A percentile compares a stretch with the other conserved stretches of the same genome.
These are phyloP conservation scores for Zaprionus capensis DNA, from an alignment of 1,140 invertebrate species.

Conservation along the genomic window DNA sequence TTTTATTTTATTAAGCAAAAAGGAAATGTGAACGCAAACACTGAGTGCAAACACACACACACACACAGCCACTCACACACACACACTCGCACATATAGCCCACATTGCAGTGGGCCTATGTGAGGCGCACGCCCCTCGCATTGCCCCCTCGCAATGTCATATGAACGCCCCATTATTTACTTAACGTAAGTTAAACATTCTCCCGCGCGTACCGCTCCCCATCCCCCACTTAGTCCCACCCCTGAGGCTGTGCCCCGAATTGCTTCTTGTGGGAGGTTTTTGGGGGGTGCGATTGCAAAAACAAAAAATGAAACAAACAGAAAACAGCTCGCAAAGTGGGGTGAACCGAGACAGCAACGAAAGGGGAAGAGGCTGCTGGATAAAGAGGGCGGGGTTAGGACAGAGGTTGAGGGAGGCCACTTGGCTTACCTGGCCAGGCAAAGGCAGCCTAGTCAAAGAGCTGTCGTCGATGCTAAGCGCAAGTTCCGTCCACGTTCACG, in stretches of 20 bases:
- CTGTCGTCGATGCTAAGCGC: conserved; percentile 79
- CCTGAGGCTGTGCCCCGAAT: conserved; percentile 13
- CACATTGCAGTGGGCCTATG: neutral
- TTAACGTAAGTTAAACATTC: conserved; percentile 82
- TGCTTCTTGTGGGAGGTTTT: conserved; percentile 32
- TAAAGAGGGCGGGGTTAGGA: neutral
- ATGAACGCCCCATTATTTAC: conserved; percentile 82
- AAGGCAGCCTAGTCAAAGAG: conserved; percentile 79
- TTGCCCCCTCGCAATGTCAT: conserved; percentile 58
- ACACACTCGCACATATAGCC: neutral
- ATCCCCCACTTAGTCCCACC: conserved; percentile 14
- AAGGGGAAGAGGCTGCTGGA: neutral
- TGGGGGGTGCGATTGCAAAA: conserved; percentile 56
- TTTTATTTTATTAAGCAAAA: conserved; percentile 79
- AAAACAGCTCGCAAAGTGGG: conserved; percentile 30
- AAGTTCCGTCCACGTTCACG: conserved; percentile 37
- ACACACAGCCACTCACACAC: conserved; percentile 25
- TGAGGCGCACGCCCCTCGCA: conserved; percentile 8
- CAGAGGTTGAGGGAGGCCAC: conserved; percentile 12
- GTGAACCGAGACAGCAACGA: conserved; percentile 5
- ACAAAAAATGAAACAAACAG: conserved; percentile 41
- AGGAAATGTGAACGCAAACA: conserved; percentile 76
- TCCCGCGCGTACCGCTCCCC: conserved; percentile 15
- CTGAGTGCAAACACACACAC: conserved; percentile 61
- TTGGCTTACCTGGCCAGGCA: conserved; percentile 73